Evolutionary conservation across 2,888 invertebrate species (phyloP).

Genomic region (Orthosia incerta): DNA sequence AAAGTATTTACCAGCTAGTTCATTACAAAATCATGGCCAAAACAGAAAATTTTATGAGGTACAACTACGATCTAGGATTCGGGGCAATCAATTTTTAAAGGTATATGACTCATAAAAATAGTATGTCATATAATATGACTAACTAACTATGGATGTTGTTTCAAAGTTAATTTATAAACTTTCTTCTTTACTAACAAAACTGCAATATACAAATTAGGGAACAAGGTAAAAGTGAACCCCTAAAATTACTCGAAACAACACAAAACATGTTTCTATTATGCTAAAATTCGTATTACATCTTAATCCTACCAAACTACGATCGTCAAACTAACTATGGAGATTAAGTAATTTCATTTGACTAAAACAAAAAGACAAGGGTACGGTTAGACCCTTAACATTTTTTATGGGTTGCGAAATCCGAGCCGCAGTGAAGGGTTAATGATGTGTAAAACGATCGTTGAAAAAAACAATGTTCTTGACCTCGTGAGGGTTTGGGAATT

Average conservation of each 20-base stretch:
- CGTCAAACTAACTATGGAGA: slow-evolving; percentile 32
- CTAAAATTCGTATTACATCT: slow-evolving; percentile 31
- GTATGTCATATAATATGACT: too few relatives aligned
- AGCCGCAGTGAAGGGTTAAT: slow-evolving; percentile 74
- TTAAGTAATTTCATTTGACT: slow-evolving; percentile 49
- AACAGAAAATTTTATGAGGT: too few relatives aligned
- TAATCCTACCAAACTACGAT: slow-evolving; percentile 16
- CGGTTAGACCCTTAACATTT: slow-evolving; percentile 58
- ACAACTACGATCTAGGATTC: too few relatives aligned
- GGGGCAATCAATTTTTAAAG: too few relatives aligned
- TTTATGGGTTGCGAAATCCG: slow-evolving; percentile 78
- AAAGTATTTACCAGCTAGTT: too few relatives aligned
- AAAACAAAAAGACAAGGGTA: slow-evolving; percentile 49
- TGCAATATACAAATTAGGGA: neutral
- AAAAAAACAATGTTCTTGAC: slow-evolving; percentile 73
- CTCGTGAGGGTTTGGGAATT: slow-evolving; percentile 57
- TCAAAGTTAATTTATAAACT: neutral
- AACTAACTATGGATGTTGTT: too few relatives aligned
- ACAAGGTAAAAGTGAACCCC: neutral
- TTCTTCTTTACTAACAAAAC: neutral
- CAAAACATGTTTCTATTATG: neutral
- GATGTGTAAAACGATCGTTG: slow-evolving; percentile 75
- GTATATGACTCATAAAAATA: too few relatives aligned
- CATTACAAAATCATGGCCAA: too few relatives aligned
- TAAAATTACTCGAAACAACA: neutral